Base-by-base conservation (phyloP, 2,888 invertebrate genomes). In the Limenitis camilla region DNA sequence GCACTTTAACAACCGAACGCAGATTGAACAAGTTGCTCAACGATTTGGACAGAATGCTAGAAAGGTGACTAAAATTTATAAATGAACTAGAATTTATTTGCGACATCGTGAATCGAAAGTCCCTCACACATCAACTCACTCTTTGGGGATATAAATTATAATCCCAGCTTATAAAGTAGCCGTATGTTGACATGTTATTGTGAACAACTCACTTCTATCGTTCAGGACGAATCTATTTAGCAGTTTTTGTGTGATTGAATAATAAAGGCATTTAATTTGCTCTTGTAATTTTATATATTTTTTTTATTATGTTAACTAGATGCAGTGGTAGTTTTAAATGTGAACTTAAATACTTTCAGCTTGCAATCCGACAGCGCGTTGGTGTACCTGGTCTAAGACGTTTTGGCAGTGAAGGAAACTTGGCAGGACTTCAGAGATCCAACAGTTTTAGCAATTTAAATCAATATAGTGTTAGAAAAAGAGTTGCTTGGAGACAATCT, bases 401-500 rank as follows among this genome's bases (percentile, higher is more conserved):
- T 5, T 79, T 71, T 35, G 78, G 76, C 52, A 82, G 81, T 51
- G 77, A 79, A 35, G 64, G 69, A 40, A 80, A 63, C 60, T 52
- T 81, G 29, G 65, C 71, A 0, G 71, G 71, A 0, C 62, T 81
- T 5, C 55, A 61, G 1, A 61, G 75, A 6, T 64, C 75, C n/a
- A 77, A 75, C 60, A 84, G 81, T 49, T 72, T 70, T 3, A 68
- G 76, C 0, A 74, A 72, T 51, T 57, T 78, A 2, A 71, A 62
- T 55, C 74, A 73, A 53, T 56, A 54, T 4, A 65, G 65, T 27
- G 49, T 74, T 1, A 71, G 65, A 45, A 68, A 61, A 40, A 68
- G 74, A 50, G 58, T 69, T 0, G 52, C 55, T 0, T 78, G 80
- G 80, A 68, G 71, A 46, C 71, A 72, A 32, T 69, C 72, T 8